Evolutionary conservation across 2,888 invertebrate genomes (phyloP).

Genomic region (Erebia epiphron): DNA sequence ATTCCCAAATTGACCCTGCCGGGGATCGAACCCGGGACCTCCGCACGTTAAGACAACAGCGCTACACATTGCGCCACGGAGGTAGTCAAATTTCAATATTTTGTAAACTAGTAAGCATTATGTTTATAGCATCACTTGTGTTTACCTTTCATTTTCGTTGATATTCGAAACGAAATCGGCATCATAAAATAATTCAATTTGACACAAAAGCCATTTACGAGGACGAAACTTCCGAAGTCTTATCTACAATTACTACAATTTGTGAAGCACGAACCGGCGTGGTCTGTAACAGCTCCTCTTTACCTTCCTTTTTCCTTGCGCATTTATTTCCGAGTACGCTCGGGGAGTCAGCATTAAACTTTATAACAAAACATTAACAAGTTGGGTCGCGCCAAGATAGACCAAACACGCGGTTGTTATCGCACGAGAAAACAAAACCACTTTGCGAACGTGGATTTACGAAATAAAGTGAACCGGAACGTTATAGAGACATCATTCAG

Average conservation of each 20-base stretch:
- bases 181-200: constrained; percentile 23
- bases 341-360: constrained; percentile 42
- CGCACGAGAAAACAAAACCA: constrained; percentile 38
- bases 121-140: constrained; percentile 7
- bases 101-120: constrained; percentile 5
- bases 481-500: constrained; percentile 23
- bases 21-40: too few relatives aligned
- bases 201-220: constrained; percentile 20
- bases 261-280: constrained; percentile 20
- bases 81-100: too few relatives aligned
- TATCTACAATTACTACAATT: constrained; percentile 25
- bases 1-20: too few relatives aligned
- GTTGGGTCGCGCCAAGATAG: constrained; percentile 40
- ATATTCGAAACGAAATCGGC: constrained; percentile 10
- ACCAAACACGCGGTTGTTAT: constrained; percentile 39
- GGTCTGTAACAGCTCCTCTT: constrained; percentile 22
- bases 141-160: constrained; percentile 1
- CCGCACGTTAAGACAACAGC: too few relatives aligned
- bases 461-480: constrained; percentile 33
- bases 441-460: constrained; percentile 33
- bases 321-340: constrained; percentile 42
- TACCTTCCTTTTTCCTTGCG: constrained; percentile 28
- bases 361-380: constrained; percentile 44
- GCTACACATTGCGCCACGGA: too few relatives aligned
- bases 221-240: constrained; percentile 17